Conservation (phyloP, 2,113 vertebrate genomes). For the Falco punctatus region DNA sequence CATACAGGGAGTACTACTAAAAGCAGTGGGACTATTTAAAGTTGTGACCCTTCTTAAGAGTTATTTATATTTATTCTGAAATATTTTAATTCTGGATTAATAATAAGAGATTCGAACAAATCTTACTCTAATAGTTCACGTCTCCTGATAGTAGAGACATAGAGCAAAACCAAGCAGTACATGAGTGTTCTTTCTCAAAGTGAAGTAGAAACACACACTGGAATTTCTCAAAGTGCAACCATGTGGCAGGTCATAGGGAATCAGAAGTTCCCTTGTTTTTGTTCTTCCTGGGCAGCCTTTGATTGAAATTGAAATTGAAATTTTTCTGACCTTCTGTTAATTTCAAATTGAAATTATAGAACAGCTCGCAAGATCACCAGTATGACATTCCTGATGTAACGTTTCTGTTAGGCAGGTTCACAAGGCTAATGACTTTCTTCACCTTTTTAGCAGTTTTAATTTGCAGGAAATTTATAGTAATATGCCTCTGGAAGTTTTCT, state of each 20-base stretch:
- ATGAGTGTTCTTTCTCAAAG: not conserved
- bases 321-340: not conserved
- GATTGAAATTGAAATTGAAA: not conserved
- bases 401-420: not conserved
- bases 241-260: not conserved
- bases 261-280: not conserved
- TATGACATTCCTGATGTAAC: not conserved
- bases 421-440: not conserved
- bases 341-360: not conserved
- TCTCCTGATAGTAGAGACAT: not conserved
- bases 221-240: not conserved
- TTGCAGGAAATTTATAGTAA: not conserved
- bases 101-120: not conserved
- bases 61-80: not conserved
- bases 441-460: not conserved
- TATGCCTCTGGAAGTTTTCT: not conserved
- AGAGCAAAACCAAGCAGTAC: not conserved
- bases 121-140: not conserved
- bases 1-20: not conserved
- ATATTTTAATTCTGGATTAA: not conserved
- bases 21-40: not conserved
- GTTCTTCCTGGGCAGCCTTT: not conserved
- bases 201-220: not conserved
- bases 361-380: rapidly evolving
- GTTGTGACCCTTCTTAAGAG: not conserved